phyloP scores from a whole-genome alignment of 2,797 vertebrate species.

The Sandelia bainsii region DNA sequence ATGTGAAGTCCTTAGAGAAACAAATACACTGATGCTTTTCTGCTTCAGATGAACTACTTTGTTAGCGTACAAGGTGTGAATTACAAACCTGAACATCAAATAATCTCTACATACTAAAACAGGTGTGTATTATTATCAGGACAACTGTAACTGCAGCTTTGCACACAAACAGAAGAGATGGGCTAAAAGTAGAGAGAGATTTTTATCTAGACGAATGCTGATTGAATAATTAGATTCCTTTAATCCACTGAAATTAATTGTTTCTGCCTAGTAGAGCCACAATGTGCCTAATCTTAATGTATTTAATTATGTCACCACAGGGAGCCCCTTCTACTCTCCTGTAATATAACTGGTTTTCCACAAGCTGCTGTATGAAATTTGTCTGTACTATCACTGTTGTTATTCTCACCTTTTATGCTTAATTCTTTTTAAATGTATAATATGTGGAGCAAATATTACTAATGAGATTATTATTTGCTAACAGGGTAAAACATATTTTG shows the following conservation, averaged over 20 bases:
- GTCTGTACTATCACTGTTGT: neutral
- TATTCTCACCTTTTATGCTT: neutral
- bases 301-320: conserved; percentile 52
- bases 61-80: conserved; percentile 34
- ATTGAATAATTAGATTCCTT: conserved; percentile 40
- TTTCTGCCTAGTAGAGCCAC: conserved; percentile 43
- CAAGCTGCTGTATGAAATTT: conserved; percentile 6
- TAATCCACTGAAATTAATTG: conserved; percentile 57
- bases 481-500: too few relatives aligned
- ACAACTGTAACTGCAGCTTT: conserved; percentile 36
- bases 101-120: conserved; percentile 50
- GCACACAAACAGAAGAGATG: conserved; percentile 12
- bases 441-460: neutral
- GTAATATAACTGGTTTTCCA: conserved; percentile 19
- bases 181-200: conserved; percentile 9
- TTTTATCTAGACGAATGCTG: conserved; percentile 31
- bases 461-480: neutral
- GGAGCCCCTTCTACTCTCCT: conserved; percentile 21
- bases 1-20: conserved; percentile 38
- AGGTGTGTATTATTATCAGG: conserved; percentile 48
- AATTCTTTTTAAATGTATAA: neutral
- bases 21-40: conserved; percentile 11
- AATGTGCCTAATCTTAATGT: conserved; percentile 49
- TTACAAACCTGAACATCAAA: conserved; percentile 54
- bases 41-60: conserved; percentile 21